A percentile compares a stretch with the other conserved stretches of the same genome.
phyloP scores from a whole-genome alignment of 2,113 vertebrate species.

The Rhodinocichla rosea region DNA sequence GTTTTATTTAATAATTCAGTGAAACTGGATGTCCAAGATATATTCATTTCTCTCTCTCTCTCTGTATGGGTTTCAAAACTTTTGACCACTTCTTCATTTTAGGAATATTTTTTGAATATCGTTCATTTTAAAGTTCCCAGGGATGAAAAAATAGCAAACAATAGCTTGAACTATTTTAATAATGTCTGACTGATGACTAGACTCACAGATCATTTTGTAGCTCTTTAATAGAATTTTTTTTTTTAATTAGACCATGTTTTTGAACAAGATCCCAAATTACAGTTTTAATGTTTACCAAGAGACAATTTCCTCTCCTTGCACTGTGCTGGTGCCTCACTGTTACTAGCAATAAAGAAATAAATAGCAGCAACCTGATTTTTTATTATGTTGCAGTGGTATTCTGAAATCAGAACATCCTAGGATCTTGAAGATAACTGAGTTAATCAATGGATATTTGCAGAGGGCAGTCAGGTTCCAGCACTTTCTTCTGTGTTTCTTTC shows the following conservation, averaged over 20 bases:
- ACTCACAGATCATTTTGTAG: neutral
- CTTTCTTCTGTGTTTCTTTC: neutral
- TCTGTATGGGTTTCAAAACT: neutral
- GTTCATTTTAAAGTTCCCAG: neutral
- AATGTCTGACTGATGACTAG: constrained; percentile 21
- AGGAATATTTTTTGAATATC: neutral
- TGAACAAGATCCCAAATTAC: neutral
- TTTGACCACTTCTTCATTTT: neutral
- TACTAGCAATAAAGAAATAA: neutral
- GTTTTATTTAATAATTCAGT: neutral
- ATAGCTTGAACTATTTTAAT: constrained; percentile 26
- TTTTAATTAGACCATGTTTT: constrained; percentile 30
- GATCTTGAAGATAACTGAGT: neutral
- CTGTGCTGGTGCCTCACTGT: neutral
- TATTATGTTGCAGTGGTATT: neutral
- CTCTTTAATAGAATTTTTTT: neutral
- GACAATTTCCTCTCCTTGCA: constrained; percentile 38
- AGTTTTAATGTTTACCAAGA: constrained; percentile 40
- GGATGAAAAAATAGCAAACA: neutral
- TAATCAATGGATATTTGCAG: neutral
- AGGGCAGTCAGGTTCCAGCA: neutral
- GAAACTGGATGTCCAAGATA: neutral
- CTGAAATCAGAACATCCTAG: neutral
- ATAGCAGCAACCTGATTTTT: neutral
- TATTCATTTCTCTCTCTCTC: neutral